Base-by-base conservation (phyloP, 2,888 invertebrate genomes). In the Drosophila silvestris region DNA sequence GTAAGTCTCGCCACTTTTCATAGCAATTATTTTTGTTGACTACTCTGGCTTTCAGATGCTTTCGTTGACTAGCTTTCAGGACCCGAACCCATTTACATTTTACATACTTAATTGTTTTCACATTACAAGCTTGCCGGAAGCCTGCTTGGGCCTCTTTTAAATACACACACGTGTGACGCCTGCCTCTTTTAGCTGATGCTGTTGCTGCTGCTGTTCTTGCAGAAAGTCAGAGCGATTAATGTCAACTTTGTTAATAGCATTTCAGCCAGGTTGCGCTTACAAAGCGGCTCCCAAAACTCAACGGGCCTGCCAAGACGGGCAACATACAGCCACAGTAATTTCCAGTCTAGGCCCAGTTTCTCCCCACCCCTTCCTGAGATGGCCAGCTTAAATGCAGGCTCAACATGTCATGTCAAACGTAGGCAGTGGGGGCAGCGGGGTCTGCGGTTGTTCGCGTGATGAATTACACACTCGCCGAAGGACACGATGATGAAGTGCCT, bases 371-470 rank as follows among this genome's bases (percentile, higher is more conserved):
- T 30, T 28, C 26, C 39, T 14, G 58, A 62, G 60, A 52, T 67
- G 71, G 68, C 70, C 82, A 67, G 60, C 83, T 80, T 72, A 79
- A 85, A 72, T 88, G 85, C 89, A 85, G 85, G 85, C 85, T 86
- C 90, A 86, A 88, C 85, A 88, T 86, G 85, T 86, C 90, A 90
- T 79, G 89, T 87, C 82, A 72, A n/a, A 9, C 6, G 10, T 5
- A 2, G 10, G 19, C 9, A 5, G 47, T 16, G 12, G 44, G 19
- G 6, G 41, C 10, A 19, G 39, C 10, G 22, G 39, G 9, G 81
- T 76, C 75, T 90, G 87, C 79, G 91, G 91, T 89, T 89, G 87
- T 89, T 90, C 91, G 87, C 91, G 91, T 88, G 87, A 88, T 88
- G 87, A 90, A 88, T 88, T 88, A 88, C 87, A 88, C 82, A 86